Evolutionary conservation across 2,888 invertebrate genomes (phyloP).

Genomic region (Yponomeuta malinellus): DNA sequence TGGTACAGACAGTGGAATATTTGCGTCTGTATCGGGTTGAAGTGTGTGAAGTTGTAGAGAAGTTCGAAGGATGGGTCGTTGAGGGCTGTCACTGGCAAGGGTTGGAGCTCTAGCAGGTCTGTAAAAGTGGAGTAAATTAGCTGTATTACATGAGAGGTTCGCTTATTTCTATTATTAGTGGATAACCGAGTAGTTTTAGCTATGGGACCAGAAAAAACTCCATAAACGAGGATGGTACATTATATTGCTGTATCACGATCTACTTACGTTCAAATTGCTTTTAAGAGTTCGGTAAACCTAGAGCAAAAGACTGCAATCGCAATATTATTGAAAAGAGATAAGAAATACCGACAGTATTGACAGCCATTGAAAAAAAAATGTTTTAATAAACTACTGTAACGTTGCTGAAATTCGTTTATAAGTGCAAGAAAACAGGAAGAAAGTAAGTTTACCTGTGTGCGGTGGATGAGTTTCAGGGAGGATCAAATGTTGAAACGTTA

Average conservation of each 20-base stretch:
- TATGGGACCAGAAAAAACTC: not conserved
- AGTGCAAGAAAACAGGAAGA: not conserved
- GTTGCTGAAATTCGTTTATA: not conserved
- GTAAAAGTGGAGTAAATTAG: constrained; percentile 25
- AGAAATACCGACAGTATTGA: no score
- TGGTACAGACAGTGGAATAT: constrained; percentile 97
- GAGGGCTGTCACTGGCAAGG: constrained; percentile 89
- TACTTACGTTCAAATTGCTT: no score
- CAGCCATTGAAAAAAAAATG: no score
- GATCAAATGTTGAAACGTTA: constrained; percentile 90
- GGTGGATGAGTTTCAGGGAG: constrained; percentile 94
- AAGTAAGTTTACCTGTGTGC: constrained; percentile 81
- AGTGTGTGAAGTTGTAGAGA: constrained; percentile 93
- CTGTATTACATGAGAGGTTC: not conserved
- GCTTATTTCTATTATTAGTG: no score
- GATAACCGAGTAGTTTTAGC: no score
- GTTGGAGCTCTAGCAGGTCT: constrained; percentile 93
- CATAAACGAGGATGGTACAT: no score
- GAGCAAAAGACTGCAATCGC: no score
- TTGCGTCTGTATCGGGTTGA: constrained; percentile 99
- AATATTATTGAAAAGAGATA: no score
- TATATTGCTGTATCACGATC: no score
- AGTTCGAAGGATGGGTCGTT: constrained; percentile 85
- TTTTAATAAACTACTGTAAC: no score
- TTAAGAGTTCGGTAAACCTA: no score